Base-by-base conservation (phyloP, 1,140 invertebrate species). In the Neodiprion lecontei region DNA sequence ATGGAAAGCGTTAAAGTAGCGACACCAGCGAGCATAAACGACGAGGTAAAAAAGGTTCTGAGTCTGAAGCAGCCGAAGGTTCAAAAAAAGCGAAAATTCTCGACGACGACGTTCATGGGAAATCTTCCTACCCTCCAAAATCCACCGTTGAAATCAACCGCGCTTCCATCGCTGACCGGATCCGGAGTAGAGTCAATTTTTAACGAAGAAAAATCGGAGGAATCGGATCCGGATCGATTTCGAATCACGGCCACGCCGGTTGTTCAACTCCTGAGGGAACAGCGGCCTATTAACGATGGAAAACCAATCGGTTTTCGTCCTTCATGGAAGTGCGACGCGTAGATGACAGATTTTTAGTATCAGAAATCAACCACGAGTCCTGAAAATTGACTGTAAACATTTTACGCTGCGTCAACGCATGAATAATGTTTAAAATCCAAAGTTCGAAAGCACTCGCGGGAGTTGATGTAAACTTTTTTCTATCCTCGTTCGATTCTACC, bases 21-120 rank as follows among this genome's bases (percentile, higher is more conserved):
- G 73, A 88, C 86, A 0, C 86, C 86, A 0, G 8, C 9, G 23
- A 79, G 87, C 68, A 81, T 88, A 67, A 84, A 83, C 48, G 79
- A 83, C 12, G 86, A 87, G 70, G 80, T 87, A 7, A 80, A 81
- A 9, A 79, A 74, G 65, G 72, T 81, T 66, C 50, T 81, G 11
- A 66, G 40, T 9, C 69, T 69, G 12, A 77, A 75, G 74, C 79
- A 77, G 48, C 53, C 40, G 21, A 9, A 11, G 17, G 28, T 70
- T 17, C 67, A 47, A 73, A 75, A 72, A 48, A 50, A 72, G 50
- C 4, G 12, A 7, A 75, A 66, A 53, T 1, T 21, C 11, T 72
- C 72, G 11, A 67, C 68, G 4, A 48, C 73, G 8, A 73, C 53
- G 2, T 72, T 68, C 68, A 65, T 14, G 11, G 53, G 53, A 17